A percentile compares a stretch with the other conserved stretches of the same genome.
Evolutionary conservation across 2,113 vertebrate genomes (phyloP).

Genomic region (Tinamus guttatus): DNA sequence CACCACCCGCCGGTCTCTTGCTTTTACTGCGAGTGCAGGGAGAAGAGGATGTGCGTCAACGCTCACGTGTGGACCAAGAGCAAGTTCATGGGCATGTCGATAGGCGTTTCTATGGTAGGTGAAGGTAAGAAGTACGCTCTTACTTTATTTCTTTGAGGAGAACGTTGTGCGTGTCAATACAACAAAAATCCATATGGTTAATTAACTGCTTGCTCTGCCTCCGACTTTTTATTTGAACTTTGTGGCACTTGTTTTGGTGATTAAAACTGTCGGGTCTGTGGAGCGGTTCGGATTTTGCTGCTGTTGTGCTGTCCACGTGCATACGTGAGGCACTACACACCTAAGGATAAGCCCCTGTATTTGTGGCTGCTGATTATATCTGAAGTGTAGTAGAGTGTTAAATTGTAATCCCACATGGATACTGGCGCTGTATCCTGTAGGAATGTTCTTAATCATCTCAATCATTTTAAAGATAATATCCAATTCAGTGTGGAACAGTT

Average conservation of each 20-base stretch:
- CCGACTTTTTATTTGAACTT: not conserved
- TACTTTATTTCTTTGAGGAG: not conserved
- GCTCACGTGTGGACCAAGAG: slow-evolving; percentile 97
- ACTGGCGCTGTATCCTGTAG: not conserved
- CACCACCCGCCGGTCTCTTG: slow-evolving; percentile 94
- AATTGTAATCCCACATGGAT: not conserved
- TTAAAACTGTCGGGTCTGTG: not conserved
- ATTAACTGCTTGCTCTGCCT: not conserved
- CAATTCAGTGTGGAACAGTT: not conserved
- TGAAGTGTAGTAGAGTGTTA: not conserved
- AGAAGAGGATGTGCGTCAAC: slow-evolving; percentile 90
- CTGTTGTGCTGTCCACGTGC: not conserved
- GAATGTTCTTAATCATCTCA: not conserved
- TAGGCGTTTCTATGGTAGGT: slow-evolving; percentile 96
- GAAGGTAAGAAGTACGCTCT: slow-evolving; percentile 85
- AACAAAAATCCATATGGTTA: not conserved
- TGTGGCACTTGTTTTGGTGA: not conserved
- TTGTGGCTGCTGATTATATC: not conserved
- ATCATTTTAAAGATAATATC: not conserved
- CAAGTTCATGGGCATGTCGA: slow-evolving; percentile 99
- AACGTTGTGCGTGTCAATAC: not conserved
- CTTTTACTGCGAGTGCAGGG: slow-evolving; percentile 96
- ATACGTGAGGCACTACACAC: accelerated
- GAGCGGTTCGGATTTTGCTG: not conserved
- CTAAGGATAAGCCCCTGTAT: not conserved